Base-by-base conservation (phyloP, 1,140 invertebrate species). In the Diorhabda carinulata region DNA sequence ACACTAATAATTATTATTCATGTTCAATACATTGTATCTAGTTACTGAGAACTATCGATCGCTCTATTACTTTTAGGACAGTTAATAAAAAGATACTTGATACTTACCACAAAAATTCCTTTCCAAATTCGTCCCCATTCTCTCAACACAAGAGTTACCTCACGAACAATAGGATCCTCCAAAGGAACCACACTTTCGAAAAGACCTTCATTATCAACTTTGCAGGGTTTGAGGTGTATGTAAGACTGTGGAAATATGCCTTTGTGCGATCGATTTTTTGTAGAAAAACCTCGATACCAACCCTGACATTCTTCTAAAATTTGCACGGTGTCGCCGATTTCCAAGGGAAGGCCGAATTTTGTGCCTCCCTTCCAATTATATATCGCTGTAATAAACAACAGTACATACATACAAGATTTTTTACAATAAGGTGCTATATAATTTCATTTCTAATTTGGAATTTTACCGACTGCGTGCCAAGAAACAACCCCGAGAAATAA, bases 101-200 rank as follows among this genome's bases (percentile, higher is more conserved):
- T 63, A 84, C 88, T 84, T 83, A 93, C 93, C 84, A 95, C 90
- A 86, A 91, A 97, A 8, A 96, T 84, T 68, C 89, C 89, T 78
- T 96, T 96, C 95, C 95, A 97, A 68, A 96, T 91, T 71, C 90
- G 83, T 43, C 90, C 92, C 96, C 96, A 98, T 89, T 98, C 96
- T 80, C 94, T 84, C 7, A 97, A 83, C 0, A 97, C 95, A 67
- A 91, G 86, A 3, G 93, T 93, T n/a, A 96, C 93, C 83, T 97
- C 95, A 60, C 89, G 85, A 0, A 96, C 92, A n/a, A 95, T 89
- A 1, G 91, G 87, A 84, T 97, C 94, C 78, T 95, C 93, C n/a
- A 89, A 74, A 25, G 90, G 88, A 68, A 87, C 86, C 5, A 91
- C 86, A 43, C 87, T 88, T 80, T 91, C 89, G 79, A 87, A 89